Conservation (phyloP, 2,797 vertebrate species). For the Chelmon rostratus region DNA sequence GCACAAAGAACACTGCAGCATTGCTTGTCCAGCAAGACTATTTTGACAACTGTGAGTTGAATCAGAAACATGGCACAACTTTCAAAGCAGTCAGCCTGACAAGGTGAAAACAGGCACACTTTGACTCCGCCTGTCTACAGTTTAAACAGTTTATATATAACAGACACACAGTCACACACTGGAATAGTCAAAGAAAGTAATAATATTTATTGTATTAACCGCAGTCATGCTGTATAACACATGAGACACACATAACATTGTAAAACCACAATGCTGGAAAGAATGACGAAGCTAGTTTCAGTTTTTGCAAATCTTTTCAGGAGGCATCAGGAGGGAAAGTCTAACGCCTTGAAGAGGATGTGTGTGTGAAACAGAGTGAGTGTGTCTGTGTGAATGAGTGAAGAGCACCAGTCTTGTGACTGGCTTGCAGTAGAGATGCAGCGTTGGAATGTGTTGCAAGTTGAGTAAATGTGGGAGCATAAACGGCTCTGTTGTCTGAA, state of each 20-base stretch:
- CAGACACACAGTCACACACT: background rate
- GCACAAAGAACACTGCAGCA: too few species aligned
- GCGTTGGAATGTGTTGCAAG: conserved; percentile 41
- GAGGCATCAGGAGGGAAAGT: background rate
- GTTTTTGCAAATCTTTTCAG: conserved; percentile 4
- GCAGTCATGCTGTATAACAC: conserved; percentile 15
- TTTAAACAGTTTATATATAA: background rate
- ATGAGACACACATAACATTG: conserved; percentile 2
- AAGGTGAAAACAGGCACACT: too few species aligned
- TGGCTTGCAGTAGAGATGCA: background rate
- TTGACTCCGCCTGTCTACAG: too few species aligned
- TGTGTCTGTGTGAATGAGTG: background rate
- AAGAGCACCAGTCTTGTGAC: conserved; percentile 36
- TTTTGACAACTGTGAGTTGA: too few species aligned
- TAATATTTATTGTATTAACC: conserved; percentile 41
- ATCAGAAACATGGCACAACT: too few species aligned
- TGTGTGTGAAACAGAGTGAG: too few species aligned
- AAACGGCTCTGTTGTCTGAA: conserved; percentile 26
- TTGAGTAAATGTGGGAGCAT: conserved; percentile 11
- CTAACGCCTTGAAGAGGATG: background rate
- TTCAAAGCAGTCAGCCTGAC: too few species aligned
- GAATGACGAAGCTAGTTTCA: conserved; percentile 4
- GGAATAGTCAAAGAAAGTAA: conserved; percentile 5
- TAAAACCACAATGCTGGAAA: background rate
- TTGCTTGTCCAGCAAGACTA: too few species aligned